These are phyloP conservation scores for Trissolcus brochymenae DNA, from an alignment of 2,888 invertebrate species.

Conservation along the genomic window DNA sequence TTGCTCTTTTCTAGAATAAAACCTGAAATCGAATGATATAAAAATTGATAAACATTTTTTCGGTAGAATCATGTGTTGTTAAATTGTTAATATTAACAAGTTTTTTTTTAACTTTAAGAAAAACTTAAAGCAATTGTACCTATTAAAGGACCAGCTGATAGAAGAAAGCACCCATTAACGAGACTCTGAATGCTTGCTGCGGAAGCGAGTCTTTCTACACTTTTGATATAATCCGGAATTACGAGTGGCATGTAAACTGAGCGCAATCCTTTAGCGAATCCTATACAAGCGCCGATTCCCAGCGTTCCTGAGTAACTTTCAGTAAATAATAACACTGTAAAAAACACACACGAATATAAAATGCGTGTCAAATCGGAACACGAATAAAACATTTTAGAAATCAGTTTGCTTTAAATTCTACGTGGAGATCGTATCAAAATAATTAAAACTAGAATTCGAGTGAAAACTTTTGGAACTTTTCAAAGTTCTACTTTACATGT, in stretches of 20 bases:
- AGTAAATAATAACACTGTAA: slow-evolving; percentile 74
- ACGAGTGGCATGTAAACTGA: slow-evolving; percentile 84
- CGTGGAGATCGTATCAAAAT: too few relatives aligned
- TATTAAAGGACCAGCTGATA: slow-evolving; percentile 81
- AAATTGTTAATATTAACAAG: too few relatives aligned
- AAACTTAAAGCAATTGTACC: slow-evolving; percentile 76
- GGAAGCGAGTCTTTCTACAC: slow-evolving; percentile 81
- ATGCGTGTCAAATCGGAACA: too few relatives aligned
- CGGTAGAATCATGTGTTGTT: too few relatives aligned
- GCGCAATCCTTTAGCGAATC: slow-evolving; percentile 83
- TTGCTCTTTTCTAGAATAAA: slow-evolving; percentile 80
- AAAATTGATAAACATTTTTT: too few relatives aligned
- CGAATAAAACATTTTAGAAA: too few relatives aligned
- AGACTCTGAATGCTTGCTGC: slow-evolving; percentile 85
- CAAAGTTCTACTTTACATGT: slow-evolving; percentile 78
- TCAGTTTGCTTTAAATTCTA: too few relatives aligned
- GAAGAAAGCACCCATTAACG: slow-evolving; percentile 80
- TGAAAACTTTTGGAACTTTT: too few relatives aligned
- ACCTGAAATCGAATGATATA: slow-evolving; percentile 75
- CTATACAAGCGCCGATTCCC: slow-evolving; percentile 79
- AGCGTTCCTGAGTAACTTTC: slow-evolving; percentile 72
- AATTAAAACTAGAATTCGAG: too few relatives aligned
- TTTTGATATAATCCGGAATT: slow-evolving; percentile 82
- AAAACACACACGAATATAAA: slow-evolving; percentile 3
- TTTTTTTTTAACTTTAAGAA: too few relatives aligned